Conservation (phyloP, 2,797 vertebrate species). For the Thamnophis elegans region DNA sequence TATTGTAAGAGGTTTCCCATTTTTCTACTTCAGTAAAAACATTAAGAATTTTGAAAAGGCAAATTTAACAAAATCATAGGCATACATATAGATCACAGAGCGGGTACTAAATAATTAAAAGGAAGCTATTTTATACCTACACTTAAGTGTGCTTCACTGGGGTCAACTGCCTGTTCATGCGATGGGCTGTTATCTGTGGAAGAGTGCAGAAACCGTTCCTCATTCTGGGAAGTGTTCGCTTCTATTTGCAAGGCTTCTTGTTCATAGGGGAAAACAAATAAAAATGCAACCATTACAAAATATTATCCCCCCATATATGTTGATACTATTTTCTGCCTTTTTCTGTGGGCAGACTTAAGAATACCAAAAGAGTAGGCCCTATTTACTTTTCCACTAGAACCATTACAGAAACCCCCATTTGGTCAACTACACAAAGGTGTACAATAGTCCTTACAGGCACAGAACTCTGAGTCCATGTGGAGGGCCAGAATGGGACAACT, state of each 20-base stretch:
- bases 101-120: not conserved
- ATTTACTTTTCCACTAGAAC: not conserved
- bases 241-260: slow-evolving; percentile 54
- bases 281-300: not conserved
- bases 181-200: slow-evolving; percentile 46
- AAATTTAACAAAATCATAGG: not conserved
- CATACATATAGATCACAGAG: not conserved
- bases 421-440: not conserved
- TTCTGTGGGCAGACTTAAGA: not conserved
- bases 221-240: slow-evolving; percentile 30
- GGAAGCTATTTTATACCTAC: slow-evolving; percentile 54
- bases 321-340: not conserved
- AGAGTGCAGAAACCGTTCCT: slow-evolving; percentile 36
- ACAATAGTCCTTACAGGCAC: not conserved
- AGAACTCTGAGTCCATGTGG: not conserved
- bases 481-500: not conserved
- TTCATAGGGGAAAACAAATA: slow-evolving; percentile 24
- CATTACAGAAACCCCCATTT: not conserved
- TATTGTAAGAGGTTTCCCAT: not conserved
- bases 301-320: not conserved
- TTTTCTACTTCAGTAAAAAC: not conserved
- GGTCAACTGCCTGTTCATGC: slow-evolving; percentile 44
- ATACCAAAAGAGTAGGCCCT: not conserved
- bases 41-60: not conserved
- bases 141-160: slow-evolving; percentile 56